phyloP scores from a whole-genome alignment of 2,888 invertebrate species.

The Tholera decimalis region DNA sequence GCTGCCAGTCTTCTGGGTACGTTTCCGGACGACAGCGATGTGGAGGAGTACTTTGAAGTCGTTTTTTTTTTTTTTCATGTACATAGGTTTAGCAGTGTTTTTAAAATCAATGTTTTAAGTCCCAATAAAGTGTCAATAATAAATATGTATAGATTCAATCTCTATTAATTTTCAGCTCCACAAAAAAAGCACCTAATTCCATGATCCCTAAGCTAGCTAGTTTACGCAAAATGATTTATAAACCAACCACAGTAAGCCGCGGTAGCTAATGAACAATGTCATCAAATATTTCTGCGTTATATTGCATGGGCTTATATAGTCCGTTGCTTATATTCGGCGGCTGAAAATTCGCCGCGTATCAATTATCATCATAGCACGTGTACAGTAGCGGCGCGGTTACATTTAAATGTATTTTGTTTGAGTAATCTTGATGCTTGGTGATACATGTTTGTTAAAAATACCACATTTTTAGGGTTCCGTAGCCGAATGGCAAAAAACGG shows the following conservation, averaged over 20 bases:
- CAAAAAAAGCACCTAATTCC: conserved; percentile 8
- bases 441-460: conserved; percentile 1
- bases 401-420: conserved; percentile 47
- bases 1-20: too few species aligned
- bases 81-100: too few species aligned
- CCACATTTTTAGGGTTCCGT: too few species aligned
- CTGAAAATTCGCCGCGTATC: conserved; percentile 60
- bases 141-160: too few species aligned
- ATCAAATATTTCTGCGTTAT: conserved; percentile 47
- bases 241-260: conserved; percentile 18
- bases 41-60: too few species aligned
- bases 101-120: too few species aligned
- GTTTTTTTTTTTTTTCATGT: too few species aligned
- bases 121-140: too few species aligned
- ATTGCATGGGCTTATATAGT: conserved; percentile 17
- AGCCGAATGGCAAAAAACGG: too few species aligned
- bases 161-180: background rate
- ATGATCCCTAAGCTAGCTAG: conserved; percentile 28
- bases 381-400: conserved; percentile 55
- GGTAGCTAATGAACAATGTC: conserved; percentile 45
- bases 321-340: conserved; percentile 32
- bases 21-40: too few species aligned
- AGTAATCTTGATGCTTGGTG: conserved; percentile 38
- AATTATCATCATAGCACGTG: conserved; percentile 62
- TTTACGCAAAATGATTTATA: conserved; percentile 31